Base-by-base conservation (phyloP, 2,888 invertebrate species). In the Tanypteryx hageni region DNA sequence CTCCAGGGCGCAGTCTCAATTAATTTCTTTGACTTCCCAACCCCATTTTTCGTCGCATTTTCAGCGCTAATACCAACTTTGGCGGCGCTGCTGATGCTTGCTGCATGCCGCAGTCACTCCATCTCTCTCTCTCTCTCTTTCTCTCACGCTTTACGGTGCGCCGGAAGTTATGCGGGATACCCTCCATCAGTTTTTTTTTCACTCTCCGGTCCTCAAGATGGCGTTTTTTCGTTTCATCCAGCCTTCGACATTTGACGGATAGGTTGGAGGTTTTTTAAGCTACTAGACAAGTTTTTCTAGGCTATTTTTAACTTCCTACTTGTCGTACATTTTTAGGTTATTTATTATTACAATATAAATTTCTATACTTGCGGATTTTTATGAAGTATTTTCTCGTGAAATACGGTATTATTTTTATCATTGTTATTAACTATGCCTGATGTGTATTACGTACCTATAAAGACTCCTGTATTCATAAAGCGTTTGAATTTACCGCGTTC, bases 21-120 rank as follows among this genome's bases (percentile, higher is more conserved):
- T 89, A 89, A 89, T 89, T 89, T 64, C 89, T 89, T 89, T 89
- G 89, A 89, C 89, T 89, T 56, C 83, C 56, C 83, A 83, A 83
- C 83, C 83, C 59, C 86, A 61, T 86, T 86, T 89, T 89, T 89
- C 89, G 89, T 68, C 89, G 89, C 89, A 64, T 89, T 89, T 68
- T 89, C 64, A 68, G 61, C 89, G 89, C 89, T 89, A 89, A 89
- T 89, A 64, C 89, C 89, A 89, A 89, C 89, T 89, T 68, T 61
- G 64, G 89, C 64, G 86, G 61, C 86, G 86, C 86, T 86, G 61
- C 64, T 44, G 44, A 44, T 44, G 44, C 64, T 64, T 64, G 64
- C 86, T 86, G 86, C 86, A 64, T 89, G 89, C 89, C 89, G 89
- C 89, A 89, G 89, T 89, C 31, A 44, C 89, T 16, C 64, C 11